Evolutionary conservation across 1,140 invertebrate species (phyloP), one percentile per base, ranked within the genome.

Genomic region (Drosophila yakuba): DNA sequence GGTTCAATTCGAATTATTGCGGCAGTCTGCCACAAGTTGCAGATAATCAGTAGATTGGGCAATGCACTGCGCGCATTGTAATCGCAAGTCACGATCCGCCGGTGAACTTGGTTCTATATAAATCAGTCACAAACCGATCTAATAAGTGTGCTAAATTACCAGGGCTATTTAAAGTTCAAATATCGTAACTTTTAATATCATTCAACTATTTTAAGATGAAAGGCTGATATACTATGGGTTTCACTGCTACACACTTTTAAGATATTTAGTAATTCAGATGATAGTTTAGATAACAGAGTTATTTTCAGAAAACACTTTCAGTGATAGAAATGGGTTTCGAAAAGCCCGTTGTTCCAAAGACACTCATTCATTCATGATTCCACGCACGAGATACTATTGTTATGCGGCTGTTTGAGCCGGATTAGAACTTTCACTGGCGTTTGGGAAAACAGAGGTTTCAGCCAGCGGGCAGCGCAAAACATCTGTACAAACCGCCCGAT

Each of bases 361-460:
- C 47, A 69, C 41, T 20, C 35, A 77, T 82, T 58, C 77, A 78
- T 81, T 58, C 77, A 78, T 81, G 74, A 84, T 86, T 86, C 81
- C 67, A 56, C 45, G 35, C 45, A 52, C 52, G 45, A 51, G 55
- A 71, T 59, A 48, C 50, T 32, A 58, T 54, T 74, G 45, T 78
- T 68, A 50, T 78, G 59, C 38, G 55, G 62, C 51, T 71, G 59
- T 66, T 74, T 51, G 47, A 79, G 83, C 64, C 83, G 79, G 79
- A 86, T 83, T 88, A 86, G 82, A 86, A 86, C 82, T 86, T 86
- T 86, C 82, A 88, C 82, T 83, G 85, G 62, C 58, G 28, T 50
- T 39, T 73, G 64, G 41, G 68, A 78, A 78, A 83, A 55, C 63
- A 23, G 20, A 54, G 59, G 35, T 32, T 59, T 59, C n/a, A 2